Evolutionary conservation across 1,140 invertebrate genomes (phyloP).

Genomic region (Pinna nobilis): DNA sequence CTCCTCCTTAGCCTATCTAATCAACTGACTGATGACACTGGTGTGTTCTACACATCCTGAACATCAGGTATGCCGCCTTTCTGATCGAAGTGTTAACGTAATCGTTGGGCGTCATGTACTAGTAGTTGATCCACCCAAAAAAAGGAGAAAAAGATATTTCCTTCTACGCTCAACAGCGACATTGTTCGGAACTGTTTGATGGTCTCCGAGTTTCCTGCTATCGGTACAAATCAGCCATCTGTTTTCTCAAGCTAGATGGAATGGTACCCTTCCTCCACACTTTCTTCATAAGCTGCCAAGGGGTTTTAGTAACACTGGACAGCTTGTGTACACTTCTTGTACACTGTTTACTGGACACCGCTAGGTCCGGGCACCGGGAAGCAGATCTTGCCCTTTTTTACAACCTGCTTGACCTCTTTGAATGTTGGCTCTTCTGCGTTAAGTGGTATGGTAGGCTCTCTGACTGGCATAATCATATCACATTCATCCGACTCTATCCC

Average conservation of each 20-base stretch:
- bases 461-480: too few relatives aligned
- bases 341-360: constrained; percentile 35
- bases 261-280: constrained; percentile 26
- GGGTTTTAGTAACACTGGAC: constrained; percentile 21
- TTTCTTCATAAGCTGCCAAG: constrained; percentile 19
- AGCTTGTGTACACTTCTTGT: constrained; percentile 42
- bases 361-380: constrained; percentile 26
- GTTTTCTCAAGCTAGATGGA: constrained; percentile 35
- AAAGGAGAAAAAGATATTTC: constrained; percentile 24
- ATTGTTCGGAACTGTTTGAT: constrained; percentile 46
- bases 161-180: constrained; percentile 38
- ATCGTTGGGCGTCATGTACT: constrained; percentile 32
- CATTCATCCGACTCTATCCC: too few relatives aligned
- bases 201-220: constrained; percentile 32
- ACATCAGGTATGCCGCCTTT: constrained; percentile 25
- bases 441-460: too few relatives aligned
- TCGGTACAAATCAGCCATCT: constrained; percentile 40
- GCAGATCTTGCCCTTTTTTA: constrained; percentile 27
- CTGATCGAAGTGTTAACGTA: constrained; percentile 30
- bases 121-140: constrained; percentile 26
- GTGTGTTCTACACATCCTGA: constrained; percentile 25
- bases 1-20: constrained; percentile 2
- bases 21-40: constrained; percentile 10
- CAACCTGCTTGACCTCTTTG: constrained; percentile 7
- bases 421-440: constrained; percentile 4